These are phyloP conservation scores for Macrophya annulata DNA, from an alignment of 2,888 invertebrate genomes.

Conservation along the genomic window DNA sequence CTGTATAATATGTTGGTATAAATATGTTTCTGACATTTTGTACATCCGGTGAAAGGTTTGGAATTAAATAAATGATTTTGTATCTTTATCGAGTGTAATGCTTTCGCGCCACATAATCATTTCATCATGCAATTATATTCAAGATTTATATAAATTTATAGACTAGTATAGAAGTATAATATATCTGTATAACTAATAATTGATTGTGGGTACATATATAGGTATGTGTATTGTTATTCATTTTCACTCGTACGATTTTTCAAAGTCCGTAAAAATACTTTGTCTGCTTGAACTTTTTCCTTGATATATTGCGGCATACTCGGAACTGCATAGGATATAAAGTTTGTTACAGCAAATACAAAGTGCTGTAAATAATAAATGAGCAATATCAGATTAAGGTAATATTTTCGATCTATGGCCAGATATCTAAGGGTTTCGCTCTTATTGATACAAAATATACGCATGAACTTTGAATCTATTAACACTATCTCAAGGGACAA, in stretches of 20 bases:
- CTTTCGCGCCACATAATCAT: not conserved
- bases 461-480: not conserved
- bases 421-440: not conserved
- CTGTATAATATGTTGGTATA: not conserved
- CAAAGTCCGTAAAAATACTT: conserved; percentile 41
- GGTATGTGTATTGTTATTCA: not conserved
- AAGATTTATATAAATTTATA: not conserved
- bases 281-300: conserved; percentile 49
- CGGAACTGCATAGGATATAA: conserved; percentile 32
- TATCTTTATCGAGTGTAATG: not conserved
- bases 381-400: not conserved
- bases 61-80: conserved; percentile 7
- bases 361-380: conserved; percentile 35
- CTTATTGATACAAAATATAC: not conserved
- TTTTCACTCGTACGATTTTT: conserved; percentile 28
- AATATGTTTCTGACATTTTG: not conserved
- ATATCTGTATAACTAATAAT: not conserved
- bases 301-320: conserved; percentile 45
- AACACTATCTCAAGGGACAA: not conserved
- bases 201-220: not conserved
- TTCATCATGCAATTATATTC: not conserved
- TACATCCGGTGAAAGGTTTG: not conserved
- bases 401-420: not conserved
- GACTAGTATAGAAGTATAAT: not conserved
- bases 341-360: conserved; percentile 28